phyloP scores from a whole-genome alignment of 2,797 vertebrate species.

The Sebastiscus albofasciatus region DNA sequence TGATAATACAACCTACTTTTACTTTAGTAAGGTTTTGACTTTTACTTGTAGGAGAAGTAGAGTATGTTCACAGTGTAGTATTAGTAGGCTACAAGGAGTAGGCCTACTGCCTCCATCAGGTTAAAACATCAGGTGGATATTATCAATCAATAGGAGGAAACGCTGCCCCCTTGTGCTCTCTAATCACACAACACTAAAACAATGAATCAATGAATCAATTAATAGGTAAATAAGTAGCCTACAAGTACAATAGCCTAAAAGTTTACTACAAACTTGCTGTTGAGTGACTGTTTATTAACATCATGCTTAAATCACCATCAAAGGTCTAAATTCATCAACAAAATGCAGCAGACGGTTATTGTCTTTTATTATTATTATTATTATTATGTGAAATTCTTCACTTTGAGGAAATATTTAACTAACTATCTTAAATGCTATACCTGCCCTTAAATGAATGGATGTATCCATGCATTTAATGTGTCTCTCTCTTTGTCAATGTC shows the following conservation, averaged over 20 bases:
- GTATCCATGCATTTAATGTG: background rate
- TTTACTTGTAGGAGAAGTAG: background rate
- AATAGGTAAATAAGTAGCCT: background rate
- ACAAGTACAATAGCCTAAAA: background rate
- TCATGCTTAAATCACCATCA: background rate
- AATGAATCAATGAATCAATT: background rate
- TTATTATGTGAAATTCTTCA: background rate
- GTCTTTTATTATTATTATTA: background rate
- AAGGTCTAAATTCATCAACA: background rate
- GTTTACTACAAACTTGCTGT: background rate
- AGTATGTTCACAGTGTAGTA: background rate
- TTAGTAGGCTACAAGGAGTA: background rate
- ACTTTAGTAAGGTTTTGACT: background rate
- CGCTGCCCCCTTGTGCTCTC: constrained; percentile 67
- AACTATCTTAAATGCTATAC: background rate
- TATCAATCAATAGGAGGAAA: background rate
- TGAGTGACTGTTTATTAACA: background rate
- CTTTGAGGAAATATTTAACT: background rate
- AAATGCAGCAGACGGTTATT: background rate
- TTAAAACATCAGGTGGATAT: background rate
- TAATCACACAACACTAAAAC: background rate
- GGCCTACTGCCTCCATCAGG: background rate
- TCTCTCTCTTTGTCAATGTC: constrained; percentile 28
- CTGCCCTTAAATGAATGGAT: no score
- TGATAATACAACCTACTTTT: background rate